Conservation (phyloP, 2,797 vertebrate species). For the Anguilla pacifica region DNA sequence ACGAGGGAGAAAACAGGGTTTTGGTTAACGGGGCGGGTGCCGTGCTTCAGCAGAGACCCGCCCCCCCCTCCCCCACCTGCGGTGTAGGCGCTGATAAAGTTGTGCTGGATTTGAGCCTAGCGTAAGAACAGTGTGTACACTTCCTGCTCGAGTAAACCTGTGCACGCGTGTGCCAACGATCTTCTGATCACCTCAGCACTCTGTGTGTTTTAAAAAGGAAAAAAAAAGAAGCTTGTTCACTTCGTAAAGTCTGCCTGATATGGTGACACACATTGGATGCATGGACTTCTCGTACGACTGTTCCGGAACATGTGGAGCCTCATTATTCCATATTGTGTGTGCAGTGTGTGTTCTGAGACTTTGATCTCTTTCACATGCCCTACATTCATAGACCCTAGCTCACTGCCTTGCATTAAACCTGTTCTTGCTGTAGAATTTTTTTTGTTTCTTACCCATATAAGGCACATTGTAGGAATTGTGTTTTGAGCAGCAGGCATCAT, state of each 20-base stretch:
- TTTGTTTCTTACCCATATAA: not conserved
- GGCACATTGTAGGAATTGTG: not conserved
- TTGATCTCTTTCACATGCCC: not conserved
- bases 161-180: slow-evolving; percentile 13
- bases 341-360: not conserved
- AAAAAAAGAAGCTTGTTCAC: slow-evolving; percentile 64
- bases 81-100: not conserved
- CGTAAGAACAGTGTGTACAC: slow-evolving; percentile 63
- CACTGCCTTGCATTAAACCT: not conserved
- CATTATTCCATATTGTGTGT: not conserved
- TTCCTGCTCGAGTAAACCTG: slow-evolving; percentile 78
- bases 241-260: not conserved
- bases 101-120: slow-evolving; percentile 54
- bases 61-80: slow-evolving; percentile 40
- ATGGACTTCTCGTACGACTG: not conserved
- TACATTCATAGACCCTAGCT: not conserved
- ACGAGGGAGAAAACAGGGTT: not conserved
- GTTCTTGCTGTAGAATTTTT: not conserved
- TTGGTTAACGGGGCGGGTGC: slow-evolving; percentile 36
- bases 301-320: not conserved
- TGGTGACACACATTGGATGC: not conserved
- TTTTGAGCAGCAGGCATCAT: not conserved
- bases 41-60: slow-evolving; percentile 27
- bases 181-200: slow-evolving; percentile 40
- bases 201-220: slow-evolving; percentile 23